phyloP scores from a whole-genome alignment of 2,797 vertebrate species.

The Paramormyrops hopkinsi region DNA sequence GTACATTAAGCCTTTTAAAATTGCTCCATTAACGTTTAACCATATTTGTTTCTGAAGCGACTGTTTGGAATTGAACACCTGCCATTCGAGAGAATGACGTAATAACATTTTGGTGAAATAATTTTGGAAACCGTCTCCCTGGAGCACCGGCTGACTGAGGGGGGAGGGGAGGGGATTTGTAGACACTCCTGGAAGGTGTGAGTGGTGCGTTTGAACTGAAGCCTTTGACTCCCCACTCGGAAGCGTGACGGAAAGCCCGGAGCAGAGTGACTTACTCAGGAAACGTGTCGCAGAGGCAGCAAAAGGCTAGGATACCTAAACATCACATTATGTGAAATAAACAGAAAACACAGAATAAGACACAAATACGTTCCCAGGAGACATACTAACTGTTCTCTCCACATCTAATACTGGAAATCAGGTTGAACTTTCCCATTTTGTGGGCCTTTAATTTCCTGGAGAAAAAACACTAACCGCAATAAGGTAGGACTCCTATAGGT shows the following conservation, averaged over 20 bases:
- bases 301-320: background rate
- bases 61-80: conserved; percentile 12
- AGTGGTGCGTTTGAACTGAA: background rate
- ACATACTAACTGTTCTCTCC: background rate
- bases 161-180: conserved; percentile 10
- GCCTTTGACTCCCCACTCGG: background rate
- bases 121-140: conserved; percentile 27
- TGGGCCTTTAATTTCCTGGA: background rate
- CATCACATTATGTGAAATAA: background rate
- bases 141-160: background rate
- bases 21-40: background rate
- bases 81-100: conserved; percentile 20
- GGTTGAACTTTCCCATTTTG: background rate
- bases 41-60: conserved; percentile 14
- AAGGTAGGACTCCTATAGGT: background rate
- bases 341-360: background rate
- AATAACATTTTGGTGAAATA: conserved; percentile 23
- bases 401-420: background rate
- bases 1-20: background rate
- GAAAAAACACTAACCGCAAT: background rate
- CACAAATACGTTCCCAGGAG: background rate
- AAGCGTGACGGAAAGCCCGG: background rate
- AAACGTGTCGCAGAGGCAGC: background rate
- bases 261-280: background rate
- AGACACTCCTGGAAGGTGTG: conserved; percentile 3